Percentiles rank a stretch among this genome's conserved stretches.
Conservation (phyloP, 2,797 vertebrate genomes). For the Neosalanx taihuensis region DNA sequence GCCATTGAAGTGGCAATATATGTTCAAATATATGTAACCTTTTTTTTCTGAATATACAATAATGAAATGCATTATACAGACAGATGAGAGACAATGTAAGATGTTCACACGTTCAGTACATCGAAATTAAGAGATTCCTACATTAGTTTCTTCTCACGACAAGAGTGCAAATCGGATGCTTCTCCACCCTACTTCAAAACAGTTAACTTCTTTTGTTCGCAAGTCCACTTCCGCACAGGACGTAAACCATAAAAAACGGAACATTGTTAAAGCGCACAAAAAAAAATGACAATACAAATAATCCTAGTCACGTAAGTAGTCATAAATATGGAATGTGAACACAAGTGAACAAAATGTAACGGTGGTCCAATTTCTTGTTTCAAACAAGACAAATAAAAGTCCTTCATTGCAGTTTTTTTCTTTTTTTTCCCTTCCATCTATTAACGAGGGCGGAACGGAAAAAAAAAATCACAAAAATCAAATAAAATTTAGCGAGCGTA, state of each 20-base stretch:
- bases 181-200: conserved; percentile 84
- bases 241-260: conserved; percentile 76
- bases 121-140: conserved; percentile 88
- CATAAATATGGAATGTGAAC: conserved; percentile 97
- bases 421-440: conserved; percentile 24
- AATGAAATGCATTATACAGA: conserved; percentile 93
- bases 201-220: conserved; percentile 70
- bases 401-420: conserved; percentile 85
- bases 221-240: conserved; percentile 86
- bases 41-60: conserved; percentile 90
- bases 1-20: conserved; percentile 83
- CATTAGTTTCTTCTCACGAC: conserved; percentile 90
- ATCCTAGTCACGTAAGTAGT: conserved; percentile 70
- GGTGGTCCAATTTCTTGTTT: conserved; percentile 79
- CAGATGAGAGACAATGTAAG: conserved; percentile 92
- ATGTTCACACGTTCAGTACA: conserved; percentile 89
- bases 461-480: conserved; percentile 51
- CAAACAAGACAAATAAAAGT: conserved; percentile 89
- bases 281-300: background rate
- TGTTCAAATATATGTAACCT: conserved; percentile 87
- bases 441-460: conserved; percentile 19
- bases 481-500: conserved; percentile 62
- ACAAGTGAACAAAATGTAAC: conserved; percentile 69
- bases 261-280: conserved; percentile 40
- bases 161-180: conserved; percentile 97